A percentile compares a stretch with the other conserved stretches of the same genome.
phyloP scores from a whole-genome alignment of 2,113 vertebrate species.

The Gadus chalcogrammus region DNA sequence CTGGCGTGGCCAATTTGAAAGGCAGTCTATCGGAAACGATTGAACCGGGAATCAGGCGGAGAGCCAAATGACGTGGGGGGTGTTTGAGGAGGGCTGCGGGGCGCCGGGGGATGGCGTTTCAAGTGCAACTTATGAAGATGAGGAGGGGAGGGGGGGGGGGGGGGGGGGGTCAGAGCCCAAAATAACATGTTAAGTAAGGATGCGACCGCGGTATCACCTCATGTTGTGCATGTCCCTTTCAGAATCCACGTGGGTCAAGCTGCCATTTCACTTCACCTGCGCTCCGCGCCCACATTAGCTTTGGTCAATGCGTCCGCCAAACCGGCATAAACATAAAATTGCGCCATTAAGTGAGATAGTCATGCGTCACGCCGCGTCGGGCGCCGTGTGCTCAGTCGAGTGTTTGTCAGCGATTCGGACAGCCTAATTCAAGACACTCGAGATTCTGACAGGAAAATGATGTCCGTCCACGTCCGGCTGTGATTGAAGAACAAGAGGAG shows the following conservation, averaged over 20 bases:
- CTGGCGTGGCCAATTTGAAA: slow-evolving; percentile 48
- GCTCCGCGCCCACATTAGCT: slow-evolving; percentile 6
- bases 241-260: slow-evolving; percentile 34
- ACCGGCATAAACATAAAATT: slow-evolving; percentile 51
- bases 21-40: slow-evolving; percentile 47
- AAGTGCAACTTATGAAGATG: slow-evolving; percentile 14
- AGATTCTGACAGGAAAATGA: slow-evolving; percentile 68
- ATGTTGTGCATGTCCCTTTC: slow-evolving; percentile 27
- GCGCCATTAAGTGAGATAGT: slow-evolving; percentile 65
- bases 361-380: slow-evolving; percentile 55
- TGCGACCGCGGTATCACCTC: slow-evolving; percentile 19
- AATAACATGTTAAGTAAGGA: slow-evolving; percentile 32
- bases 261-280: slow-evolving; percentile 12
- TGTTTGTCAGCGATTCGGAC: slow-evolving; percentile 48
- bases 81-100: slow-evolving; percentile 16
- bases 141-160: too few species aligned
- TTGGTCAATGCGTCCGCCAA: slow-evolving; percentile 50
- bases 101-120: slow-evolving; percentile 33
- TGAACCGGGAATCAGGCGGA: slow-evolving; percentile 30
- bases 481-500: slow-evolving; percentile 31
- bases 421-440: slow-evolving; percentile 62
- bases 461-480: slow-evolving; percentile 52
- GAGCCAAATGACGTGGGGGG: slow-evolving; percentile 17
- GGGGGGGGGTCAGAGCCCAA: neutral
- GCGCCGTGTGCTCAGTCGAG: slow-evolving; percentile 42